phyloP scores from a whole-genome alignment of 2,888 invertebrate genomes.

The Bhutanitis thaidina region DNA sequence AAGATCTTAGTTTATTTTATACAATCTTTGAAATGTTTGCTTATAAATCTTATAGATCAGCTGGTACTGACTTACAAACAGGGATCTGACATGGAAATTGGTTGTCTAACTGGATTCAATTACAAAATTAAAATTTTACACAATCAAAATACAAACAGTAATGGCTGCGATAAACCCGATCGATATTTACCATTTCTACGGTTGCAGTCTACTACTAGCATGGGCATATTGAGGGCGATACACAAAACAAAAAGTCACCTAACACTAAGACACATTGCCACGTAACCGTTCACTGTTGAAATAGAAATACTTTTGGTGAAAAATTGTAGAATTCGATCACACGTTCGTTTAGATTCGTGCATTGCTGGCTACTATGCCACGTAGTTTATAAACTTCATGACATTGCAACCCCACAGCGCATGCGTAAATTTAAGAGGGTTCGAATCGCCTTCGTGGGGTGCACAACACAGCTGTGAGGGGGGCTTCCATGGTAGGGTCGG shows the following conservation, averaged over 20 bases:
- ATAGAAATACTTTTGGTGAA: slow-evolving; percentile 25
- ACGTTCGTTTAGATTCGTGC: slow-evolving; percentile 49
- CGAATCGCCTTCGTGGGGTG: slow-evolving; percentile 60
- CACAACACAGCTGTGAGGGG: slow-evolving; percentile 63
- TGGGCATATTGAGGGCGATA: slow-evolving; percentile 53
- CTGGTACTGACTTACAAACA: too few species aligned
- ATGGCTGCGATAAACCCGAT: slow-evolving; percentile 63
- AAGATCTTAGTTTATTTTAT: too few species aligned
- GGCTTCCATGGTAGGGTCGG: slow-evolving; percentile 27
- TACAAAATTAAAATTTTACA: not conserved
- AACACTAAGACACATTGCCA: slow-evolving; percentile 58
- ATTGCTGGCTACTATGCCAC: slow-evolving; percentile 58
- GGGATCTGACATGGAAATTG: too few species aligned
- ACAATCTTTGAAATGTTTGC: too few species aligned
- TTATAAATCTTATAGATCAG: too few species aligned
- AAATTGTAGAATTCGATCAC: slow-evolving; percentile 38
- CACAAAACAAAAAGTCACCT: slow-evolving; percentile 39
- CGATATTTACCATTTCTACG: slow-evolving; percentile 73
- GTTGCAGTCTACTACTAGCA: slow-evolving; percentile 59
- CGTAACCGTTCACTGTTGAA: slow-evolving; percentile 29
- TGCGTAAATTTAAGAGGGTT: slow-evolving; percentile 70
- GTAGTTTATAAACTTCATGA: slow-evolving; percentile 47
- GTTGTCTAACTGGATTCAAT: too few species aligned
- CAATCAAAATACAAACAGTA: slow-evolving; percentile 30
- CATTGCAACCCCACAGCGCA: slow-evolving; percentile 61